phyloP scores from a whole-genome alignment of 2,888 invertebrate genomes.

The Epistrophe eligans region DNA sequence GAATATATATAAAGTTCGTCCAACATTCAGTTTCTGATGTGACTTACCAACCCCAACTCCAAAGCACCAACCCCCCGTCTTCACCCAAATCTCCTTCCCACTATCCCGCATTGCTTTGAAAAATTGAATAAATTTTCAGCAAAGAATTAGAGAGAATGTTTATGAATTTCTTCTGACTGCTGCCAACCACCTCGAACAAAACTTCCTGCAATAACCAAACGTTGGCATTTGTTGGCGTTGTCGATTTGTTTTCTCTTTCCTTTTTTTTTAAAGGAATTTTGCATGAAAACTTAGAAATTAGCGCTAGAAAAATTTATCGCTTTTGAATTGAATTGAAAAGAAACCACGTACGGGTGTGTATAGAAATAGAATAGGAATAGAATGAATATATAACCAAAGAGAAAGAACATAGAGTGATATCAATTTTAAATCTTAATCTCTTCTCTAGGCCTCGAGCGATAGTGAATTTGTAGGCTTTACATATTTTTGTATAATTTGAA shows the following conservation, averaged over 20 bases:
- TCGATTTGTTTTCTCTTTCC: slow-evolving; percentile 42
- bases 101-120: slow-evolving; percentile 30
- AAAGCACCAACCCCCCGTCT: neutral
- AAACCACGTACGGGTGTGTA: slow-evolving; percentile 12
- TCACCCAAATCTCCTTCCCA: neutral
- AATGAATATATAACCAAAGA: neutral
- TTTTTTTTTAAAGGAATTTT: slow-evolving; percentile 17
- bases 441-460: slow-evolving; percentile 52
- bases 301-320: slow-evolving; percentile 73
- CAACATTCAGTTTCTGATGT: slow-evolving; percentile 11
- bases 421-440: slow-evolving; percentile 74
- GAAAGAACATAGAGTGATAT: slow-evolving; percentile 54
- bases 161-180: slow-evolving; percentile 67
- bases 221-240: slow-evolving; percentile 5
- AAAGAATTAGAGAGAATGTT: slow-evolving; percentile 68
- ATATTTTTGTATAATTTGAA: slow-evolving; percentile 64
- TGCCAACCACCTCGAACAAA: slow-evolving; percentile 34
- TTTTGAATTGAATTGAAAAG: slow-evolving; percentile 67
- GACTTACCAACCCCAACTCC: slow-evolving; percentile 15
- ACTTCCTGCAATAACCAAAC: slow-evolving; percentile 16
- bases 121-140: slow-evolving; percentile 74
- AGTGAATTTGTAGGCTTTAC: slow-evolving; percentile 63
- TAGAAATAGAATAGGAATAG: slow-evolving; percentile 21
- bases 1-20: neutral
- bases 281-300: slow-evolving; percentile 74